Percentiles rank a stretch among this genome's conserved stretches.
These are phyloP conservation scores for Rattus rattus DNA, from an alignment of 2,113 vertebrate genomes.

Conservation along the genomic window DNA sequence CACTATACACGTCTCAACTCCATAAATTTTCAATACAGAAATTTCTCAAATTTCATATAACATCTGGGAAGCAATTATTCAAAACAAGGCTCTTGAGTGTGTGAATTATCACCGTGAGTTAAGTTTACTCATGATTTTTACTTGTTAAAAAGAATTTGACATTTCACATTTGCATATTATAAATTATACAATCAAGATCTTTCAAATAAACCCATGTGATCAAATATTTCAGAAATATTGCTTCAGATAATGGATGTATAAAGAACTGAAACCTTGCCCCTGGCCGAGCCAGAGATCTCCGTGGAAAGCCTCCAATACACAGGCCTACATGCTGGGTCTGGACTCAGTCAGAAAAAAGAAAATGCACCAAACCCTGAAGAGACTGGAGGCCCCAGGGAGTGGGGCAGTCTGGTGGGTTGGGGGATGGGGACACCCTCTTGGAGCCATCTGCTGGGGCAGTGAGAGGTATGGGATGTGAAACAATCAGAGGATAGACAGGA, in stretches of 20 bases:
- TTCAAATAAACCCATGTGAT: background rate
- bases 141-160: conserved; percentile 9
- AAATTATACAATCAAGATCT: background rate
- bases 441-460: too few relatives aligned
- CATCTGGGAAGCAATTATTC: conserved; percentile 55
- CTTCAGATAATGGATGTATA: background rate
- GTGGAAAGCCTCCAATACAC: too few relatives aligned
- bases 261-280: too few relatives aligned
- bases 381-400: too few relatives aligned
- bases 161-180: conserved; percentile 35
- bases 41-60: conserved; percentile 42
- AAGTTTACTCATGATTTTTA: conserved; percentile 14
- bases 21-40: conserved; percentile 24
- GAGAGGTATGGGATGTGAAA: too few relatives aligned
- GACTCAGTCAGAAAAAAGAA: too few relatives aligned
- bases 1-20: conserved; percentile 51
- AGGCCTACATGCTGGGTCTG: too few relatives aligned
- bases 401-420: too few relatives aligned
- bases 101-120: conserved; percentile 42
- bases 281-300: too few relatives aligned
- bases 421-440: too few relatives aligned
- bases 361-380: too few relatives aligned
- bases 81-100: conserved; percentile 37
- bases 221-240: conserved; percentile 43
- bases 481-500: too few relatives aligned